Evolutionary conservation across 1,140 invertebrate species (phyloP).

Genomic region (Penaeus chinensis): DNA sequence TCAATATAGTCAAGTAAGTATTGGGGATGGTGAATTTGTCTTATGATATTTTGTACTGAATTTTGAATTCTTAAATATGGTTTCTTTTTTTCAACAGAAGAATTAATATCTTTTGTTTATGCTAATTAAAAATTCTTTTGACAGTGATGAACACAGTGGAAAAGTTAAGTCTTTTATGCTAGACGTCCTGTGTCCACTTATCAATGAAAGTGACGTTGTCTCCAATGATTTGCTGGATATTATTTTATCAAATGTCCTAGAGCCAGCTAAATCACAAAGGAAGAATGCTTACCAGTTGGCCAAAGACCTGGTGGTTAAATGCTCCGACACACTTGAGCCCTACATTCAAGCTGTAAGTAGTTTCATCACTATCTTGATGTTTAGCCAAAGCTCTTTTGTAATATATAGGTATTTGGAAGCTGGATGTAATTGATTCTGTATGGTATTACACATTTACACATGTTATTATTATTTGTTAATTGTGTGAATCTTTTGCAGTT

Average conservation of each 20-base stretch:
- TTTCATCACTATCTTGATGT: background rate
- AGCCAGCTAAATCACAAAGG: constrained; percentile 91
- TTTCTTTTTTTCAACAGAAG: background rate
- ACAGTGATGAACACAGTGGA: constrained; percentile 93
- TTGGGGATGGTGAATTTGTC: background rate
- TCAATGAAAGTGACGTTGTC: constrained; percentile 94
- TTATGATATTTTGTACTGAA: background rate
- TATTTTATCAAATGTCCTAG: constrained; percentile 94
- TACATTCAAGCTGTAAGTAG: constrained; percentile 91
- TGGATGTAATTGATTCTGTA: background rate
- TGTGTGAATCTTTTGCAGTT: constrained; percentile 75
- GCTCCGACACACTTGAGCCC: constrained; percentile 89
- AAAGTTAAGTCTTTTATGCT: constrained; percentile 98
- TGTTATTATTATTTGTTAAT: background rate
- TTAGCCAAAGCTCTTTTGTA: background rate
- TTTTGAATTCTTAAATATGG: background rate
- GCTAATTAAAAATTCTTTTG: background rate
- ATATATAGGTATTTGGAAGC: background rate
- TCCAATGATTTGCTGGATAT: constrained; percentile 94
- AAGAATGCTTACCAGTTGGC: constrained; percentile 92
- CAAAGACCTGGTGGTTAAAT: constrained; percentile 91
- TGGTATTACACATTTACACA: constrained; percentile 25
- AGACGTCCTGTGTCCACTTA: constrained; percentile 92
- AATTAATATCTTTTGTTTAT: background rate
- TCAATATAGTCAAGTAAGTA: constrained; percentile 92